Evolutionary conservation across 2,797 vertebrate species (phyloP), one percentile per base, ranked within the genome.

Genomic region (Oophaga sylvatica): DNA sequence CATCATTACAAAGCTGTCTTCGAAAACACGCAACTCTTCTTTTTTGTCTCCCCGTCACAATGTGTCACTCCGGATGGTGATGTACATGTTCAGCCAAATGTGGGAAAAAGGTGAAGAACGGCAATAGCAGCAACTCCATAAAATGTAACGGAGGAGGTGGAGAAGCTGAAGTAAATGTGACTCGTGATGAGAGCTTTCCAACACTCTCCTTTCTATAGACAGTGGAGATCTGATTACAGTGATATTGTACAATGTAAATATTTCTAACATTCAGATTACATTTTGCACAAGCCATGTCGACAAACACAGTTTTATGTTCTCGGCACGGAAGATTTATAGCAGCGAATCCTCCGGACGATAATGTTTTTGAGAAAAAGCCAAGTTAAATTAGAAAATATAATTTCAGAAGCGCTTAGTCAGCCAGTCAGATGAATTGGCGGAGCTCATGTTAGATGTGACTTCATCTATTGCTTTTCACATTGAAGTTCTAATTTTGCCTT

Each of bases 341-440:
- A 22, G 6, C 7, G 5, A 63, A 29, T 63, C 16, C 59, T 53
- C 59, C 71, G 22, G 53, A 77, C 73, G 77, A 65, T 78, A 67
- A 63, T 63, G 22, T 71, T 75, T 75, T 60, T 71, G 81, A 59
- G 75, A 53, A 77, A 77, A 0, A 41, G 1, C 26, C 84, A 86
- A 1, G 59, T 81, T 11, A 73, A 79, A 88, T 53, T 45, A 13
- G 8, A 78, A 31, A 77, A n/a, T 22, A 84, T 84, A 31, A 84
- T 80, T 84, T 80, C 84, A 26, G 63, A 59, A 65, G 13, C n/a
- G 7, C 90, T 53, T 35, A 48, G 10, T 70, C 73, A 85, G 26
- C 11, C 20, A 45, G 17, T 75, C 87, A 80, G 26, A 1, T 15
- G 57, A 87, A 41, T n/a, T 85, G 20, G 86, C 90, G 91, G 57